phyloP scores from a whole-genome alignment of 2,797 vertebrate species.

The Neomorphus geoffroyi region DNA sequence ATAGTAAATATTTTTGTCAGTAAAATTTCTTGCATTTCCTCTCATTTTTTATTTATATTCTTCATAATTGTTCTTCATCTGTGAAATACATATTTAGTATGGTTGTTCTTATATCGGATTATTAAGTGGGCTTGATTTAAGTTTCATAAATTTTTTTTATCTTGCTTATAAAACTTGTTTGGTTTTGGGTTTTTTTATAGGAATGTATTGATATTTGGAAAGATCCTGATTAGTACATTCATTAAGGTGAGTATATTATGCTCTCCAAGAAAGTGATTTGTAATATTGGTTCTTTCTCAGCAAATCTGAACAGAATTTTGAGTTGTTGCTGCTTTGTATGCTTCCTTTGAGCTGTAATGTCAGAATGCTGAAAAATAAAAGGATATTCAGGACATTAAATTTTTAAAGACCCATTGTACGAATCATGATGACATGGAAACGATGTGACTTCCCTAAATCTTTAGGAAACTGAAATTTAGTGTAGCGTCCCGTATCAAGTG shows the following conservation, averaged over 20 bases:
- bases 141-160: not conserved
- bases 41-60: not conserved
- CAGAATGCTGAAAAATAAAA: not conserved
- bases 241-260: conserved; percentile 22
- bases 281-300: not conserved
- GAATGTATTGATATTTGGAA: not conserved
- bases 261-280: not conserved
- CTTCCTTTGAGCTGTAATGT: not conserved
- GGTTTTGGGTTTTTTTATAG: not conserved
- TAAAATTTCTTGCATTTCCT: not conserved
- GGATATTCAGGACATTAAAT: not conserved
- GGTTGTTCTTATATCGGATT: not conserved
- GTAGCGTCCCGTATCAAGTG: not conserved
- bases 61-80: not conserved
- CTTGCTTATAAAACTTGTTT: not conserved
- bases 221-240: not conserved
- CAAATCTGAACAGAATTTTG: not conserved
- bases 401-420: not conserved
- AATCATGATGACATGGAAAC: not conserved
- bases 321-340: not conserved
- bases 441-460: not conserved
- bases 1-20: not conserved
- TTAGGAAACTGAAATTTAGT: not conserved
- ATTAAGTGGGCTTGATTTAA: not conserved
- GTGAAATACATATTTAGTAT: not conserved